phyloP scores from a whole-genome alignment of 2,888 invertebrate genomes.

The Epirrhoe tristata region DNA sequence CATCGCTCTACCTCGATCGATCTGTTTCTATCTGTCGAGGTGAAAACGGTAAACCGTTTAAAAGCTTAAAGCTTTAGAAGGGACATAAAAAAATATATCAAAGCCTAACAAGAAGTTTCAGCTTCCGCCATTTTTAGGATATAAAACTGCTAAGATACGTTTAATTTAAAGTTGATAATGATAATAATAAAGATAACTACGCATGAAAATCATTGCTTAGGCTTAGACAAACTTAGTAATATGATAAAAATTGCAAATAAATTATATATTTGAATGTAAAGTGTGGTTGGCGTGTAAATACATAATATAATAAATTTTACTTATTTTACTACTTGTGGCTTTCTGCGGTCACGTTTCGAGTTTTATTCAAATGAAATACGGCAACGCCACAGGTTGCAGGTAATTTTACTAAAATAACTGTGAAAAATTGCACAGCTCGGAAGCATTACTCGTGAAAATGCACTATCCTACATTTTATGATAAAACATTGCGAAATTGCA shows the following conservation, averaged over 20 bases:
- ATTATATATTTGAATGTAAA: background rate
- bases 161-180: too few species aligned
- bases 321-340: background rate
- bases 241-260: background rate
- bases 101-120: too few species aligned
- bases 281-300: background rate
- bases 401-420: constrained; percentile 5
- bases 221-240: too few species aligned
- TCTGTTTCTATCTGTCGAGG: constrained; percentile 25
- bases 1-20: constrained; percentile 12
- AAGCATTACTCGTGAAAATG: background rate
- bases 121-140: too few species aligned
- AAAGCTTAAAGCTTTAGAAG: background rate
- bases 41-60: constrained; percentile 15
- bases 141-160: too few species aligned
- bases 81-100: too few species aligned
- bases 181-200: too few species aligned
- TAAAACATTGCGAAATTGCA: background rate
- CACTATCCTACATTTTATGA: background rate
- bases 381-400: constrained; percentile 5
- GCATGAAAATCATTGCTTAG: too few species aligned
- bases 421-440: constrained; percentile 1
- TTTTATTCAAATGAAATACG: constrained; percentile 4
- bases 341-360: constrained; percentile 3
- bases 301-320: background rate